A percentile compares a stretch with the other conserved stretches of the same genome.
These are phyloP conservation scores for Suncus etruscus DNA, from an alignment of 2,113 vertebrate species.

Conservation along the genomic window DNA sequence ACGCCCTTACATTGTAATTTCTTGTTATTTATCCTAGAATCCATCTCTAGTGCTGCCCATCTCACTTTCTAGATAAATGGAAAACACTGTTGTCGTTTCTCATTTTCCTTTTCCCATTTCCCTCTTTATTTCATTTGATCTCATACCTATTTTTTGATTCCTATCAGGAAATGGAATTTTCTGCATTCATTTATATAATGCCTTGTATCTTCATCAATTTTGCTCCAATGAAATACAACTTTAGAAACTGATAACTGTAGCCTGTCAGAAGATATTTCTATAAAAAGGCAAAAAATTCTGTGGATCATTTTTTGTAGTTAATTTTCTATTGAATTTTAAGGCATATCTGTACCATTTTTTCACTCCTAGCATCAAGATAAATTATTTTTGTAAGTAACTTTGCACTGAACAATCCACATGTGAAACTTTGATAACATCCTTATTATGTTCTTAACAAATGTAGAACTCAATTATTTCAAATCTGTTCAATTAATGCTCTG, in stretches of 20 bases:
- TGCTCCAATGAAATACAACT: slow-evolving; percentile 61
- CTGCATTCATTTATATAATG: slow-evolving; percentile 25
- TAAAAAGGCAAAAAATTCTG: slow-evolving; percentile 59
- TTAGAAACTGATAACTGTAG: slow-evolving; percentile 65
- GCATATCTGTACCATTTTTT: slow-evolving; percentile 75
- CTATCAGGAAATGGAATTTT: slow-evolving; percentile 58
- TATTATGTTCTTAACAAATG: slow-evolving; percentile 84
- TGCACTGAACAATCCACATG: slow-evolving; percentile 68
- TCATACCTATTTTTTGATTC: slow-evolving; percentile 58
- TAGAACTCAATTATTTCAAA: slow-evolving; percentile 81
- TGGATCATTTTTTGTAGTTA: slow-evolving; percentile 71
- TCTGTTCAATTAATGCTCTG: slow-evolving; percentile 83
- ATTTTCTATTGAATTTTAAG: slow-evolving; percentile 82
- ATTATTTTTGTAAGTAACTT: slow-evolving; percentile 75
- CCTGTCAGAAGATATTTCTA: slow-evolving; percentile 65
- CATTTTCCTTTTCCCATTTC: slow-evolving; percentile 52
- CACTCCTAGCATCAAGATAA: slow-evolving; percentile 74
- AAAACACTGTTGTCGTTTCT: background rate
- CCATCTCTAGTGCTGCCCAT: background rate
- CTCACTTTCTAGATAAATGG: slow-evolving; percentile 37
- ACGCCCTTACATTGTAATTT: background rate
- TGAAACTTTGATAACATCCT: slow-evolving; percentile 81
- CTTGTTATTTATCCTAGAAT: slow-evolving; percentile 26
- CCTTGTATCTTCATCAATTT: slow-evolving; percentile 65
- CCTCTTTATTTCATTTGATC: slow-evolving; percentile 28